Evolutionary conservation across 2,797 vertebrate genomes (phyloP), one percentile per base, ranked within the genome.

Genomic region (Morelia viridis): DNA sequence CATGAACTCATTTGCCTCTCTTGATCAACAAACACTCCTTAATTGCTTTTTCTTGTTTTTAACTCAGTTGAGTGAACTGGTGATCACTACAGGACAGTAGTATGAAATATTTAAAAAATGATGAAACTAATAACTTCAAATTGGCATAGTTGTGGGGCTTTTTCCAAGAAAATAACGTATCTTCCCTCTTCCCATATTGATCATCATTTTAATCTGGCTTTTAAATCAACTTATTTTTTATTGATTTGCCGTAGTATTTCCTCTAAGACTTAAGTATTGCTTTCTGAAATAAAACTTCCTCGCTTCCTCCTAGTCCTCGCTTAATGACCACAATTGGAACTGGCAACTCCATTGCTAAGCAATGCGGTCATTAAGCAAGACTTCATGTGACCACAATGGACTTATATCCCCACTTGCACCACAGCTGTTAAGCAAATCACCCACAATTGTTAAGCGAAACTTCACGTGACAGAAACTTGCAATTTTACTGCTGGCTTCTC

Each of bases 171-270:
- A 22, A 26, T 71, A 65, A 85, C 7, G 24, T 35, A 46, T 4
- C 1, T 84, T 15, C 3, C 26, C 4, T 57, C 41, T 91, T 87
- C 56, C 7, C 64, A 28, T 68, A 87, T n/a, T 87, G 85, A 76
- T n/a, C 56, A 17, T 71, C 2, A 17, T 91, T 91, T 91, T 76
- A 58, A 91, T 76, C 85, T 65, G 53, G 56, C 4, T 91, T 87
- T 65, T 46, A 64, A 71, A 87, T 61, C 86, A 56, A 76, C 11
- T 71, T 28, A 86, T 11, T 87, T 26, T 58, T 91, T 86, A 80
- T 31, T 50, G 64, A 91, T 91, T 91, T 57, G 86, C 24, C 24
- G n/a, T 28, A 71, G 31, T 86, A 68, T 91, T 57, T 86, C 84
- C 68, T 91, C 84, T 19, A 86, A 86, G 57, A 19, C 4, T 83